A percentile compares a stretch with the other conserved stretches of the same genome.
Conservation (phyloP, 2,888 invertebrate genomes). For the Nemoura dubitans region DNA sequence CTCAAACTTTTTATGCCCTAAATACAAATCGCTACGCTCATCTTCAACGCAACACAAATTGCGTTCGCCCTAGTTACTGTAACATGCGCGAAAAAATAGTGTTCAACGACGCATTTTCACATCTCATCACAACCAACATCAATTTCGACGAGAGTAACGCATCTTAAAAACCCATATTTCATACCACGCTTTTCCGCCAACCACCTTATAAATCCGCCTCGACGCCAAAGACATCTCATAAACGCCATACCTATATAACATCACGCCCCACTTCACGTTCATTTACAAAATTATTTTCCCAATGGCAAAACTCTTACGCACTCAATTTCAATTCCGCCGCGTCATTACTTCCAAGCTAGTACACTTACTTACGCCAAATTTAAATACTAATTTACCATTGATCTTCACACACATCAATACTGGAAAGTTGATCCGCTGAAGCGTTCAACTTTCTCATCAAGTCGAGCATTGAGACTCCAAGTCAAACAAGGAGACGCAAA, state of each 20-base stretch:
- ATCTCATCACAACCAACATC: not conserved
- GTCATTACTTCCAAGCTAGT: not conserved
- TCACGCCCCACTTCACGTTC: no score
- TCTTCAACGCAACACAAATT: no score
- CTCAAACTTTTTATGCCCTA: no score
- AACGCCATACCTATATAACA: not conserved
- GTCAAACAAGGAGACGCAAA: not conserved
- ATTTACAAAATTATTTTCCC: not conserved
- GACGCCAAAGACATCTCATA: no score
- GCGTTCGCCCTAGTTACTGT: not conserved
- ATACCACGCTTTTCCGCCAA: not conserved
- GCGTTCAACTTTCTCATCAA: not conserved
- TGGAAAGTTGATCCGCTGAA: not conserved
- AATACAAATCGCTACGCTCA: no score
- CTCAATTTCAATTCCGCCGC: not conserved
- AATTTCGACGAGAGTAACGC: not conserved
- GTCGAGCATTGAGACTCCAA: not conserved
- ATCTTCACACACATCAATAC: not conserved
- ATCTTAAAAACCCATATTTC: not conserved
- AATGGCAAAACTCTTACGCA: not conserved
- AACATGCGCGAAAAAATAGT: not conserved
- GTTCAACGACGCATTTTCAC: not conserved
- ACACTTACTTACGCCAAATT: not conserved
- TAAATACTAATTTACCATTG: not conserved
- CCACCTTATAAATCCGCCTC: no score